Evolutionary conservation across 1,140 invertebrate genomes (phyloP).

Genomic region (Lasaia peninsularis): DNA sequence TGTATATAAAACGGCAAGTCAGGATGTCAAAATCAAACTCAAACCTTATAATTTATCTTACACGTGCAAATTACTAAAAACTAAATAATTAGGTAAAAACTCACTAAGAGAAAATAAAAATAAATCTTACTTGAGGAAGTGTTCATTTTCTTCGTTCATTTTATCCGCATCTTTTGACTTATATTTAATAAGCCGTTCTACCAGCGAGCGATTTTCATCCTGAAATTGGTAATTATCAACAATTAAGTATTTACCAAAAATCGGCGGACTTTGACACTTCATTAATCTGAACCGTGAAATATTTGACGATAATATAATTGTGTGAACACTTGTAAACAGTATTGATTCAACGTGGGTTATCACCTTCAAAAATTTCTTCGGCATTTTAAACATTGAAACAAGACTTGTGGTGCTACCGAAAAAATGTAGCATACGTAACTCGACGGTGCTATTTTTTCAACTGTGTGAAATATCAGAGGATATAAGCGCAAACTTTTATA

Average conservation of each 20-base stretch:
- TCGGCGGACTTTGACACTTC: no score
- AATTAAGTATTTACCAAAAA: background rate
- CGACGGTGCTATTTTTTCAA: constrained; percentile 38
- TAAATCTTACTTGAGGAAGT: constrained; percentile 87
- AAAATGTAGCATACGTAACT: constrained; percentile 4
- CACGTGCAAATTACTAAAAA: constrained; percentile 15
- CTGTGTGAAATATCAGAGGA: constrained; percentile 46
- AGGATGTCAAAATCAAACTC: background rate
- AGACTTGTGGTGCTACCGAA: constrained; percentile 24
- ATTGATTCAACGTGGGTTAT: background rate
- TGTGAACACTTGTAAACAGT: background rate
- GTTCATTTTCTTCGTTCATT: constrained; percentile 96
- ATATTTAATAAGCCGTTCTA: constrained; percentile 92
- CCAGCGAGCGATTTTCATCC: constrained; percentile 93
- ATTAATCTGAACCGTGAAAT: no score
- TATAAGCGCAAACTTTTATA: constrained; percentile 50
- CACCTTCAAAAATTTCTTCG: background rate
- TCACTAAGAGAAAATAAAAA: constrained; percentile 14
- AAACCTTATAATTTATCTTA: background rate
- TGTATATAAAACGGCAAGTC: background rate
- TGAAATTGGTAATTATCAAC: constrained; percentile 71
- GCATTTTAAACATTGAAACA: constrained; percentile 14
- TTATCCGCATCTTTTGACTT: constrained; percentile 96
- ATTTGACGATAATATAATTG: background rate
- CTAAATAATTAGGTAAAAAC: constrained; percentile 4